Base-by-base conservation (phyloP, 2,113 vertebrate species). In the Misgurnus anguillicaudatus region DNA sequence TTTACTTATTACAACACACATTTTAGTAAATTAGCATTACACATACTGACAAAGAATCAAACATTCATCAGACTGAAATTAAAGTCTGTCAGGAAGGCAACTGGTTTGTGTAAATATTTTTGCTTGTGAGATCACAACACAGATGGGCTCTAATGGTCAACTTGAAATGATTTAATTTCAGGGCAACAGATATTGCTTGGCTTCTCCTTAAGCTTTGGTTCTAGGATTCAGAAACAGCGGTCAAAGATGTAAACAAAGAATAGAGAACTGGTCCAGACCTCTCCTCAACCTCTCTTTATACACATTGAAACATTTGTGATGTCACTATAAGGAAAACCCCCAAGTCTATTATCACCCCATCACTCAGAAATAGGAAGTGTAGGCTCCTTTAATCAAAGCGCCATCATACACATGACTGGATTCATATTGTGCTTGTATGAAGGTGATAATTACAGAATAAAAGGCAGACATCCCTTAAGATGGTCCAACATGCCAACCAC, bases 351-450 rank as follows among this genome's bases (percentile, higher is more conserved):
- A 88, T 79, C 78, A 73, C 80, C 77, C 62, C n/a, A 73, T 87
- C 75, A 82, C 83, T 82, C 42, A 80, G 75, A 86, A 74, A 72
- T n/a, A 65, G 64, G 78, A 86, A 45, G 82, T 82, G 70, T 36
- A 82, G 63, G 21, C 47, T 80, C 88, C 87, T 91, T 89, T 90
- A 89, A 91, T 91, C 89, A 90, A 83, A 89, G 86, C 84, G 78
- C 80, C 79, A 4, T 77, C 38, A 76, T 85, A 89, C 78, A 87
- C 89, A 86, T 85, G 82, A 88, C 80, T 90, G 89, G 83, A 81
- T 86, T 69, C 86, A 87, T 86, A 83, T 84, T 66, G 65, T 76
- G 78, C 79, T 82, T 83, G 83, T 83, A 88, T 85, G 69, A 88
- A 60, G 13, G 83, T n/a, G 58, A 85, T 87, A 84, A 88, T 88